Evolutionary conservation across 2,113 vertebrate species (phyloP).

Genomic region (Amphiprion ocellaris): DNA sequence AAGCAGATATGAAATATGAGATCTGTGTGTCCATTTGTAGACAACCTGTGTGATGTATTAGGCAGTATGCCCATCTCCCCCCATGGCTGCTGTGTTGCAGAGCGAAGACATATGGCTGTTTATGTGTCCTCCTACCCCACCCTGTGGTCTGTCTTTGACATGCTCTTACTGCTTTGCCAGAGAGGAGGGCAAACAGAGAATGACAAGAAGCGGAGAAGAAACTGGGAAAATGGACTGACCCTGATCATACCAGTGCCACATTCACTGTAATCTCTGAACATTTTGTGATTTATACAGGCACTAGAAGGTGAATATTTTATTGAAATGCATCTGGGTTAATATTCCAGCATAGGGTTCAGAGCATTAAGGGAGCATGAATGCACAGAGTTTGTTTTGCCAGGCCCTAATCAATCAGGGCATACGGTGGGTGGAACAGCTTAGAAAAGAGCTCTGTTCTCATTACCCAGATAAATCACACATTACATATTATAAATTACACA

Average conservation of each 20-base stretch:
- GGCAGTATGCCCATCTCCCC: constrained; percentile 36
- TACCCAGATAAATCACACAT: constrained; percentile 80
- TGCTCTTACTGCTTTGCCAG: constrained; percentile 50
- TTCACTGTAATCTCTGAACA: constrained; percentile 63
- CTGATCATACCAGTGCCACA: constrained; percentile 49
- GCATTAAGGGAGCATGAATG: constrained; percentile 73
- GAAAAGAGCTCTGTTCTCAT: constrained; percentile 80
- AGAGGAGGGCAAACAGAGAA: constrained; percentile 33
- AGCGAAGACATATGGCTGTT: constrained; percentile 73
- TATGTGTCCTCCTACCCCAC: constrained; percentile 91
- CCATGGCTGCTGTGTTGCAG: constrained; percentile 56
- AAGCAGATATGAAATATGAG: constrained; percentile 3
- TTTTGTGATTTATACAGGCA: constrained; percentile 80
- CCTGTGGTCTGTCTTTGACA: constrained; percentile 90
- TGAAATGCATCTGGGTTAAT: constrained; percentile 81
- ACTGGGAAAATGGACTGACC: constrained; percentile 62
- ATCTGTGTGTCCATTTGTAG: constrained; percentile 32
- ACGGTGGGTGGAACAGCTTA: constrained; percentile 71
- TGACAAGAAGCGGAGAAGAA: constrained; percentile 18
- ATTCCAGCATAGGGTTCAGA: constrained; percentile 60
- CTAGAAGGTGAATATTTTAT: constrained; percentile 80
- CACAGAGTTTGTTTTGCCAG: constrained; percentile 71
- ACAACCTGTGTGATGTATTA: constrained; percentile 42
- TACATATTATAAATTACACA: constrained; percentile 75
- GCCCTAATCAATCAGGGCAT: constrained; percentile 81